Percentiles rank a stretch among this genome's conserved stretches.
Conservation (phyloP, 2,888 invertebrate species). For the Neoaliturus tenellus region DNA sequence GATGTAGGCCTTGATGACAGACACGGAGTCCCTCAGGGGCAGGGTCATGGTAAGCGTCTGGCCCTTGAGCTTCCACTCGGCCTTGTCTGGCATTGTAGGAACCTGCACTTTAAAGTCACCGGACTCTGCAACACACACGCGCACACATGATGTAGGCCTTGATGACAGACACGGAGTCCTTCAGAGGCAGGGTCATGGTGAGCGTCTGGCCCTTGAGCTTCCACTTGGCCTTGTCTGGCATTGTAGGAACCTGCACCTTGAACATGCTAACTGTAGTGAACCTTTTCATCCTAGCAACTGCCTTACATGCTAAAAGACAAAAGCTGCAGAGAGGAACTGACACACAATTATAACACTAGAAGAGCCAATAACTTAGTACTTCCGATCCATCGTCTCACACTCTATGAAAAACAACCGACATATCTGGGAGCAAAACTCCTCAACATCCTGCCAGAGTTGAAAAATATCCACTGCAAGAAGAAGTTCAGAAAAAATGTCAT, state of each 20-base stretch:
- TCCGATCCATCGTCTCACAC: too few species aligned
- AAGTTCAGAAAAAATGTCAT: too few species aligned
- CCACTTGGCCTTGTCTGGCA: slow-evolving; percentile 96
- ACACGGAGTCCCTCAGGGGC: slow-evolving; percentile 86
- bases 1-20: slow-evolving; percentile 92
- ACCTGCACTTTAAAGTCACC: slow-evolving; percentile 89
- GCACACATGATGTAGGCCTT: slow-evolving; percentile 92
- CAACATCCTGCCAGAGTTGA: too few species aligned
- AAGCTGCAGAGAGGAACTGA: too few species aligned
- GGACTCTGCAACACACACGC: slow-evolving; percentile 79
- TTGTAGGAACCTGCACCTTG: slow-evolving; percentile 88
- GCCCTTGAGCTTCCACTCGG: slow-evolving; percentile 97
- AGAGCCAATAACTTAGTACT: too few species aligned
- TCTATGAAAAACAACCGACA: too few species aligned
- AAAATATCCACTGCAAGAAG: too few species aligned
- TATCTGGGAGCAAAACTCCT: too few species aligned
- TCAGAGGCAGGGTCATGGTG: slow-evolving; percentile 84
- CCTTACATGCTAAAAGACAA: too few species aligned
- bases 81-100: slow-evolving; percentile 90
- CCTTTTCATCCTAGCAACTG: too few species aligned
- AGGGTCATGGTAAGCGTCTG: slow-evolving; percentile 88
- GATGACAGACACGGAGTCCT: slow-evolving; percentile 88
- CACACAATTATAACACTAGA: too few species aligned
- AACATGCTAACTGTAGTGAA: too few species aligned
- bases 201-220: slow-evolving; percentile 94